Evolutionary conservation across 2,888 invertebrate genomes (phyloP).

Genomic region (Luperina nickerlii): DNA sequence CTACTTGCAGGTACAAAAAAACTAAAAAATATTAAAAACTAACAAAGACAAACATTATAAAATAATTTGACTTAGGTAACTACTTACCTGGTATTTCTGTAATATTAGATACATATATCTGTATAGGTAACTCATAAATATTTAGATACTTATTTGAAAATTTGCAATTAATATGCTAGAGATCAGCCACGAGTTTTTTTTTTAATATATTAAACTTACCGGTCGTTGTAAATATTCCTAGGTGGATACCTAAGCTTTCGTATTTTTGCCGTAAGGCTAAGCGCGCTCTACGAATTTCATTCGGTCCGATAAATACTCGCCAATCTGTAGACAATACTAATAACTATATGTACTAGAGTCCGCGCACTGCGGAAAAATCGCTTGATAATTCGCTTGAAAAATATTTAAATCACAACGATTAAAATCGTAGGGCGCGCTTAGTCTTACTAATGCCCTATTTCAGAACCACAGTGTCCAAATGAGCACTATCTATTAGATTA

Average conservation of each 20-base stretch:
- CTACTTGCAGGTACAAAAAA: not conserved
- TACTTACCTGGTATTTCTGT: not conserved
- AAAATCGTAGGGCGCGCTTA: too few species aligned
- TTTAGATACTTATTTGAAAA: slow-evolving; percentile 3
- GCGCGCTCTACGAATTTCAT: too few species aligned
- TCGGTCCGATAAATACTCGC: too few species aligned
- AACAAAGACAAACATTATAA: not conserved
- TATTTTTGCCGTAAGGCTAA: not conserved
- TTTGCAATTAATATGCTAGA: slow-evolving; percentile 12
- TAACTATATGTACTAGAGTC: too few species aligned
- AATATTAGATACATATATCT: slow-evolving; percentile 2
- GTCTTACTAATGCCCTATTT: not conserved
- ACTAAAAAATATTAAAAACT: not conserved
- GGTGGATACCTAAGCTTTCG: not conserved
- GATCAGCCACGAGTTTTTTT: not conserved
- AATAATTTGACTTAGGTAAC: not conserved
- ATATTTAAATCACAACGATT: too few species aligned
- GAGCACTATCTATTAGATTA: not conserved
- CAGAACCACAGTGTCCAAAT: not conserved
- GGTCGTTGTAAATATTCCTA: not conserved
- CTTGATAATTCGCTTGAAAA: too few species aligned
- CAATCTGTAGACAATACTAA: too few species aligned
- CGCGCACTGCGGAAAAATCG: too few species aligned
- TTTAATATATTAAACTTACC: not conserved
- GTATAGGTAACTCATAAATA: not conserved